Base-by-base conservation (phyloP, 2,888 invertebrate species). In the Athalia cordata region DNA sequence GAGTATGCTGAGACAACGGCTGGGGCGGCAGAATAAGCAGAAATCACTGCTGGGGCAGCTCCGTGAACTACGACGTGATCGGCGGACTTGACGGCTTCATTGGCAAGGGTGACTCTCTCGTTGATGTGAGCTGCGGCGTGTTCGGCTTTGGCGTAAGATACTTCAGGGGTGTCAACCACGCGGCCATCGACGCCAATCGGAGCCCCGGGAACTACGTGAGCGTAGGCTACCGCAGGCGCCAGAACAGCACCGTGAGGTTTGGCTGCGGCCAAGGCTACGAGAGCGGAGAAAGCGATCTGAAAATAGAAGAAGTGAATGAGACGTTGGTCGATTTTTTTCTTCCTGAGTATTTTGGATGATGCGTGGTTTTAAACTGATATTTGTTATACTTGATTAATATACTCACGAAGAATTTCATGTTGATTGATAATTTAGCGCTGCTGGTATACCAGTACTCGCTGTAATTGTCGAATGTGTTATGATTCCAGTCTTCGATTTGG, bases 91-190 rank as follows among this genome's bases (percentile, higher is more conserved):
- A 64, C 79, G 62, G 80, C 80, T 57, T 81, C 81, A 78, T 80
- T 79, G 7, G 79, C 80, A 55, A 81, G 78, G 55, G 76, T 55
- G 4, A 77, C 59, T 15, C 52, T 68, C 52, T 78, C 68, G 77
- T 78, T 78, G 9, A 52, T 61, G 49, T 78, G 77, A 62, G 77
- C 77, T 6, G 77, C 77, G 50, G 70, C 70, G 72, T 82, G 81
- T 45, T 80, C 77, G 2, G 79, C 81, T 72, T 83, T 83, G 61
- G 83, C 82, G 55, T 79, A 75, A 59, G 79, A 77, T 15, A 83
- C 81, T 66, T 83, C 84, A 15, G 84, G 84, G 59, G 81, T 83
- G 80, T 84, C 83, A 68, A 66, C 80, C 11, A 77, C 74, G 59
- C 77, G 78, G 49, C 75, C 77, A 45, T 67, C 79, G 6, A 79